Base-by-base conservation (phyloP, 2,113 vertebrate genomes). In the Istiophorus platypterus region DNA sequence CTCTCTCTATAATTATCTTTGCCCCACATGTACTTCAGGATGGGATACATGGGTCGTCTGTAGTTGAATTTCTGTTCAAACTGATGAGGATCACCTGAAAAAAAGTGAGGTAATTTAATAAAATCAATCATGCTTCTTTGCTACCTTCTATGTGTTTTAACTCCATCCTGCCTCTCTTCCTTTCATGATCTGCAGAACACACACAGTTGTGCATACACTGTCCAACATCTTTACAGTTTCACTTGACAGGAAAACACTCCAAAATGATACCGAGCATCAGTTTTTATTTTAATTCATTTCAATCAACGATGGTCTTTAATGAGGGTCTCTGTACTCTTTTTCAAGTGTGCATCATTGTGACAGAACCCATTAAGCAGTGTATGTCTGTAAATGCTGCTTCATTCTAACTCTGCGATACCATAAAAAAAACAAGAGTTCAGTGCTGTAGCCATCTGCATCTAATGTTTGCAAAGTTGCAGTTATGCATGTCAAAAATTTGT, bases 1-100 rank as follows among this genome's bases (percentile, higher is more conserved):
- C 97, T 99, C 64, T 98, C 96, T 81, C 94, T 96, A 81, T 99
- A 99, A 14, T 83, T 92, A 0, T 97, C 96, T 0, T 96, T 96
- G 37, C 91, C 95, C 99, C 99, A 99, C 97, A 99, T 99, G 88
- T 98, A 99, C 85, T 95, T 96, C 64, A 99, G 96, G 85, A 99
- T 99, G 45, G 99, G 97, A 80, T 99, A 99, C 99, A 99, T 99
- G 57, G 99, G 98, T 11, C 99, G 95, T 49, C 99, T 97, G 83
- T 99, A 99, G 95, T 99, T 99, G 90, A 99, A 99, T 91, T 99
- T 99, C 92, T 99, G 98, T 80, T 99, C 98, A 91, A 99, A 99
- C 80, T 99, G 98, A 95, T 99, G 98, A 1, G 98, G 98, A 90
- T 99, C 98, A 78, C 98, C 98, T 99, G 71, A 31, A 52, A 24